Evolutionary conservation across 2,888 invertebrate genomes (phyloP).

Genomic region (Electrophaes corylata): DNA sequence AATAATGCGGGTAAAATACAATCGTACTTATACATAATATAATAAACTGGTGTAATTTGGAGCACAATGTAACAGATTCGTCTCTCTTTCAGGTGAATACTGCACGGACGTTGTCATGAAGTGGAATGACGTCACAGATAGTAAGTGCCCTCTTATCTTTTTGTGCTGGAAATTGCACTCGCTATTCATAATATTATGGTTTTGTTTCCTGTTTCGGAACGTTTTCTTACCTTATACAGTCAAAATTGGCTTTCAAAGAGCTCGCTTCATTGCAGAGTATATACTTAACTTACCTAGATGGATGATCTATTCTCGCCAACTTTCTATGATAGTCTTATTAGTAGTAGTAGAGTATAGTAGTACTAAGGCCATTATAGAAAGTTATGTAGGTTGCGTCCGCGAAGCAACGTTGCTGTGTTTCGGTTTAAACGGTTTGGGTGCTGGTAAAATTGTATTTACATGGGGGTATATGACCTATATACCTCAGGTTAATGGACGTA

Average conservation of each 20-base stretch:
- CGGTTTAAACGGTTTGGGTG: too few relatives aligned
- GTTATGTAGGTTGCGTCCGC: too few relatives aligned
- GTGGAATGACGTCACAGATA: slow-evolving; percentile 81
- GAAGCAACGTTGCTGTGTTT: too few relatives aligned
- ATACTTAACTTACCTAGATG: neutral
- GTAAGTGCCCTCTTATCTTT: slow-evolving; percentile 56
- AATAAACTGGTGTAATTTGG: slow-evolving; percentile 12
- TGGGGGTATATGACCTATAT: too few relatives aligned
- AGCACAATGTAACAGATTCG: slow-evolving; percentile 25
- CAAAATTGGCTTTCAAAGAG: slow-evolving; percentile 1
- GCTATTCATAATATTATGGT: slow-evolving; percentile 16
- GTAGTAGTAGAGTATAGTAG: too few relatives aligned
- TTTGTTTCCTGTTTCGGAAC: slow-evolving; percentile 13
- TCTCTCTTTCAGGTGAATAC: slow-evolving; percentile 73
- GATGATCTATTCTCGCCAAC: neutral
- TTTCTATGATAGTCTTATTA: too few relatives aligned
- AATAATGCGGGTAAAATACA: slow-evolving; percentile 9
- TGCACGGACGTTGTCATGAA: slow-evolving; percentile 82
- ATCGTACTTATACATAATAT: neutral
- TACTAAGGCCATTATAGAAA: too few relatives aligned
- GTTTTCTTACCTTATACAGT: slow-evolving; percentile 3
- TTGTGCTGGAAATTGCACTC: slow-evolving; percentile 16
- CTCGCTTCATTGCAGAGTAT: neutral
- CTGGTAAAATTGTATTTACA: too few relatives aligned
- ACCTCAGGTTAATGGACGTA: too few relatives aligned